A percentile compares a stretch with the other conserved stretches of the same genome.
Evolutionary conservation across 2,113 vertebrate genomes (phyloP).

Genomic region (Paramormyrops kingsleyae): DNA sequence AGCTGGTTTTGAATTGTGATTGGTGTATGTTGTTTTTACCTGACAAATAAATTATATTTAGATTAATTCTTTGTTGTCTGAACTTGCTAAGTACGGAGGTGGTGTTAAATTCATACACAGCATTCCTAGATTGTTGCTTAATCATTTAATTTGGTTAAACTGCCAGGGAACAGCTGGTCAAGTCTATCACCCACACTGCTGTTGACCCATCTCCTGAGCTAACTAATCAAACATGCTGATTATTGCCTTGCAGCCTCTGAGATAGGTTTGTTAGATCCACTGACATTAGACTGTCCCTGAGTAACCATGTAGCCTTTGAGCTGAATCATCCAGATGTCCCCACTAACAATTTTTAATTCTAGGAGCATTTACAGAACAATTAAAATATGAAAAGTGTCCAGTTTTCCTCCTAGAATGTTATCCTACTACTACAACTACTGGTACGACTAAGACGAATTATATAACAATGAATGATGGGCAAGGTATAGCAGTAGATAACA

Average conservation of each 20-base stretch:
- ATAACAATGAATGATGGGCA: neutral
- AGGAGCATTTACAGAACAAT: neutral
- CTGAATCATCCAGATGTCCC: neutral
- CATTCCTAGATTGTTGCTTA: neutral
- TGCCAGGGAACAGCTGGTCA: neutral
- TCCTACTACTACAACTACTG: neutral
- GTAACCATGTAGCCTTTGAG: neutral
- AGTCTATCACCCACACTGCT: neutral
- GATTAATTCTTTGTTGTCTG: neutral
- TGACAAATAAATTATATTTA: neutral
- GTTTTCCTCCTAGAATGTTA: neutral
- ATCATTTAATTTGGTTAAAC: neutral
- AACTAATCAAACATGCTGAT: neutral
- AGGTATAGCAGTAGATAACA: neutral
- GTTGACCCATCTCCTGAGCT: neutral
- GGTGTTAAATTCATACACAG: neutral
- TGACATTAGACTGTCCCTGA: neutral
- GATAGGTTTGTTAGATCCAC: neutral
- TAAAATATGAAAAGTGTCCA: neutral
- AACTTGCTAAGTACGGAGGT: neutral
- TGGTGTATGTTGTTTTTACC: too few relatives aligned
- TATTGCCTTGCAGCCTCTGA: neutral
- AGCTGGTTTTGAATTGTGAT: too few relatives aligned
- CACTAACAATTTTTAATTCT: neutral
- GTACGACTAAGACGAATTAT: neutral